These are phyloP conservation scores for Anolis sagrei DNA, from an alignment of 2,113 vertebrate species.

Conservation along the genomic window DNA sequence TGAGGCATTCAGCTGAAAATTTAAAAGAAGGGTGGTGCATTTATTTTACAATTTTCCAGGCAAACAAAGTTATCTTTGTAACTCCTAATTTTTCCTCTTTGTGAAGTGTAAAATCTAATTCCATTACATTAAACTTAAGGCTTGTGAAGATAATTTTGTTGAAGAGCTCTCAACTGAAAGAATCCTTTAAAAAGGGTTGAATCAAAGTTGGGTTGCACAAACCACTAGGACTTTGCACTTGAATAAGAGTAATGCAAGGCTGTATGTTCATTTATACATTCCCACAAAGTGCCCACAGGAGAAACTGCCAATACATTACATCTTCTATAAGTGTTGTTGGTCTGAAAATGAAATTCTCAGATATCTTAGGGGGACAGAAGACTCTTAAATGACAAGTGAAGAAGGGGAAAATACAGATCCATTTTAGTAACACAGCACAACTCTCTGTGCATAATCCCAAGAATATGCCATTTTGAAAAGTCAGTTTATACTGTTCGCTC, in stretches of 20 bases:
- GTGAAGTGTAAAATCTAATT: too few species aligned
- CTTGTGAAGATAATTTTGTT: constrained; percentile 12
- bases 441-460: constrained; percentile 47
- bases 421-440: constrained; percentile 37
- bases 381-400: constrained; percentile 22
- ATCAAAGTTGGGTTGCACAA: constrained; percentile 58
- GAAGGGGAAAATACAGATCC: constrained; percentile 37
- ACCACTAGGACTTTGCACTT: background rate
- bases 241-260: background rate
- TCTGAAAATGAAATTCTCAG: constrained; percentile 57
- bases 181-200: constrained; percentile 59
- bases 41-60: constrained; percentile 52
- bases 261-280: background rate
- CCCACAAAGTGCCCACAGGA: background rate
- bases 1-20: too few species aligned
- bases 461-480: constrained; percentile 48
- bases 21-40: background rate
- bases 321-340: constrained; percentile 10
- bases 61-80: constrained; percentile 60
- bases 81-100: constrained; percentile 42
- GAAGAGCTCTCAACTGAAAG: constrained; percentile 59
- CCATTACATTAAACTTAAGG: too few species aligned
- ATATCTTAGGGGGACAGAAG: constrained; percentile 64
- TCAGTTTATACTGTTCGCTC: constrained; percentile 50
- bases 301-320: background rate